Base-by-base conservation (phyloP, 2,113 vertebrate genomes). In the Meles meles region DNA sequence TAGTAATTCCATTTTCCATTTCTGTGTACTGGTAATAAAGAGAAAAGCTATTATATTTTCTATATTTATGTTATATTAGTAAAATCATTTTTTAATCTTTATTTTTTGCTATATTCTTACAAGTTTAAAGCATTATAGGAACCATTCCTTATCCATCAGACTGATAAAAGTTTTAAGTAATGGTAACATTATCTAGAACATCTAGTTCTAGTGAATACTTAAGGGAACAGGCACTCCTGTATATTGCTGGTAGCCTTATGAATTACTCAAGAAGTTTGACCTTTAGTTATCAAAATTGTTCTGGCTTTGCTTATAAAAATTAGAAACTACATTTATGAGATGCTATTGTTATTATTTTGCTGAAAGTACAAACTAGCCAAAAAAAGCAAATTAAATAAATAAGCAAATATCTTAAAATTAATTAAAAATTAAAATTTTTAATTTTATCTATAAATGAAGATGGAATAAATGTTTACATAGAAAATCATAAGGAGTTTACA, bases 161-260 rank as follows among this genome's bases (percentile, higher is more conserved):
- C 0, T 63, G 59, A 44, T 82, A 71, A 95, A 95, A 69, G 18
- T 71, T 88, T 93, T 85, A 94, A 94, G 67, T 81, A 88, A 37
- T 67, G 37, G 18, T 63, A 77, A 47, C 42, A 47, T 77, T 44
- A 77, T 47, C 42, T 77, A 47, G 27, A 92, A 31, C 20, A 57
- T n/a, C 7, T 3, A 25, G 29, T 65, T 88, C 8, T 95, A 81
- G 2, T 37, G 71, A 61, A 5, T 88, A 20, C 72, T 79, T 87
- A 63, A 90, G 49, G 44, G 88, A 96, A 79, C 6, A 72, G 52
- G 1, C 13, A 92, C 31, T 55, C 29, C 37, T 34, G 1, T n/a
- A 39, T 57, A 61, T 52, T 25, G 1, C 63, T 86, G 11, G 15
- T 15, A 93, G 1, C 29, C 34, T 83, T 79, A 74, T 65, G 14